Evolutionary conservation across 2,797 vertebrate genomes (phyloP).

Genomic region (Danio choprae): DNA sequence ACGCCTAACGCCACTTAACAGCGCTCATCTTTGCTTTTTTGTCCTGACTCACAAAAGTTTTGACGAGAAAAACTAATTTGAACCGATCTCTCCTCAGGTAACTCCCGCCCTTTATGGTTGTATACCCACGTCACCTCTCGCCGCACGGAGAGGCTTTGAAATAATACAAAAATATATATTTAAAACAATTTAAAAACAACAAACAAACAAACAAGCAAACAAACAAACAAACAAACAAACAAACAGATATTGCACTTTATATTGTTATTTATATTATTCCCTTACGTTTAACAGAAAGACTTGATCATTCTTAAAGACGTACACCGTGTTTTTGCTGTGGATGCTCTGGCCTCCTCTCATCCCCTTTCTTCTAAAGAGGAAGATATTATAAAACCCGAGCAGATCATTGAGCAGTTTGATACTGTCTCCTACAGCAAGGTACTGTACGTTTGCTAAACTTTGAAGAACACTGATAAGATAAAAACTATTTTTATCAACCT

Average conservation of each 20-base stretch:
- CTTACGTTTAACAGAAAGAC: conserved; percentile 81
- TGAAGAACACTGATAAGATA: not conserved
- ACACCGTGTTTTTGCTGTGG: conserved; percentile 82
- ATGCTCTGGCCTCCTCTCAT: conserved; percentile 87
- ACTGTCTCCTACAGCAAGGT: conserved; percentile 88
- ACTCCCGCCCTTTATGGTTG: no score
- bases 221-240: no score
- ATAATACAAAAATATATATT: no score
- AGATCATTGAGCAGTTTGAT: conserved; percentile 90
- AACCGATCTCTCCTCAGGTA: no score
- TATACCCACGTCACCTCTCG: no score
- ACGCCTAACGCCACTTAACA: not conserved
- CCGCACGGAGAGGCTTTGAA: no score
- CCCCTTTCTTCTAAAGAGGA: conserved; percentile 81
- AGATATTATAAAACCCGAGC: conserved; percentile 79
- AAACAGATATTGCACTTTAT: no score
- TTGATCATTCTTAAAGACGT: conserved; percentile 83
- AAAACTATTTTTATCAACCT: not conserved
- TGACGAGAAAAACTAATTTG: no score
- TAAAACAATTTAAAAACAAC: not conserved
- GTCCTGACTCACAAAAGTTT: no score
- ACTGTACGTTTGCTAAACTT: conserved; percentile 36
- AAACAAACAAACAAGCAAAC: no score
- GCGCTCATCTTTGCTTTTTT: not conserved
- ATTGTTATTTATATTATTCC: not conserved